Evolutionary conservation across 1,140 invertebrate genomes (phyloP).

Genomic region (Drosophila busckii): DNA sequence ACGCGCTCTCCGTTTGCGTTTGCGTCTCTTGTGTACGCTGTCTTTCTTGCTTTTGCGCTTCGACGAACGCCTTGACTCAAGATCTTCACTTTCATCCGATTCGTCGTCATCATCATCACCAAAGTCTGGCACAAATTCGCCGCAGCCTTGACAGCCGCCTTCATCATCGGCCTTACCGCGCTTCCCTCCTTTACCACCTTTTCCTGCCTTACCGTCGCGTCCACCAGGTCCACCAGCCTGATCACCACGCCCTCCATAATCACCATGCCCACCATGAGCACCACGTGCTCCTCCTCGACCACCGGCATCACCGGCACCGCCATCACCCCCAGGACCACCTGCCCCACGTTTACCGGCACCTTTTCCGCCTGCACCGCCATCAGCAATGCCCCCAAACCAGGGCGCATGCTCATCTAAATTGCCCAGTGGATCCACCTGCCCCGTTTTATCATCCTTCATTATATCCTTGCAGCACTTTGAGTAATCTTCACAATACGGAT

Average conservation of each 20-base stretch:
- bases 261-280: neutral
- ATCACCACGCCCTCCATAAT: neutral
- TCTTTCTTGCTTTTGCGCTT: no score
- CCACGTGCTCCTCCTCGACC: neutral
- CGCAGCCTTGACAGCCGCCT: neutral
- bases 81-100: no score
- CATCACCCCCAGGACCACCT: neutral
- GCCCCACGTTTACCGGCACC: neutral
- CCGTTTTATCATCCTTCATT: neutral
- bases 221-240: neutral
- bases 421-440: neutral
- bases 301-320: neutral
- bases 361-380: neutral
- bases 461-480: neutral
- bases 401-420: no score
- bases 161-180: neutral
- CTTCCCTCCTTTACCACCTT: neutral
- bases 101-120: neutral
- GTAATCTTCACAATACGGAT: neutral
- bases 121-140: no score
- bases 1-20: neutral
- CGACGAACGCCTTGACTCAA: no score
- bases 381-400: no score
- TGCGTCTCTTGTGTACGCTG: neutral
- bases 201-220: neutral